Evolutionary conservation across 2,113 vertebrate genomes (phyloP).

Genomic region (Pardalotus punctatus): DNA sequence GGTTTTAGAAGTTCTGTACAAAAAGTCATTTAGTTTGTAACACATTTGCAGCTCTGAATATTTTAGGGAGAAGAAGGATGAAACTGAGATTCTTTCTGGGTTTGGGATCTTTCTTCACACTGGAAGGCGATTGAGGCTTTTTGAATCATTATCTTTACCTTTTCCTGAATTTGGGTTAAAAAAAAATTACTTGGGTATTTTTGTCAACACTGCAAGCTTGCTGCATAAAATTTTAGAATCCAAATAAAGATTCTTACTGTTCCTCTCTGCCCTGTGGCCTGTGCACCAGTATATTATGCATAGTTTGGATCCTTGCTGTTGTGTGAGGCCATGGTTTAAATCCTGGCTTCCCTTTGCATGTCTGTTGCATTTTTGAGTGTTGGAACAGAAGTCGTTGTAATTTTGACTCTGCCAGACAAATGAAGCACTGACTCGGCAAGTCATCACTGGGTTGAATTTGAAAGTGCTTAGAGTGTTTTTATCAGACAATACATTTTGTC

Average conservation of each 20-base stretch:
- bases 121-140: background rate
- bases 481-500: background rate
- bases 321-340: background rate
- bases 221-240: background rate
- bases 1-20: slow-evolving; percentile 33
- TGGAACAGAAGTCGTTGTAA: background rate
- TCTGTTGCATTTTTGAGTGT: background rate
- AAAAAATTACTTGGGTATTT: background rate
- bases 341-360: background rate
- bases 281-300: background rate
- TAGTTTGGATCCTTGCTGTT: background rate
- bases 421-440: background rate
- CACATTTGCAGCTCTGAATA: background rate
- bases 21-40: slow-evolving; percentile 10
- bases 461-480: slow-evolving; percentile 31
- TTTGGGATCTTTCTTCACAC: background rate
- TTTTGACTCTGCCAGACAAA: slow-evolving; percentile 5
- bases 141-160: background rate
- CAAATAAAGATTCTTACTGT: background rate
- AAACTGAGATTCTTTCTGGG: background rate
- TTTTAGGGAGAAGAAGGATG: background rate
- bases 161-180: background rate
- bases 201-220: background rate
- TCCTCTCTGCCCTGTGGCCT: background rate
- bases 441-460: slow-evolving; percentile 18